Conservation (phyloP, 2,113 vertebrate genomes). For the Melanerpes aurifrons region DNA sequence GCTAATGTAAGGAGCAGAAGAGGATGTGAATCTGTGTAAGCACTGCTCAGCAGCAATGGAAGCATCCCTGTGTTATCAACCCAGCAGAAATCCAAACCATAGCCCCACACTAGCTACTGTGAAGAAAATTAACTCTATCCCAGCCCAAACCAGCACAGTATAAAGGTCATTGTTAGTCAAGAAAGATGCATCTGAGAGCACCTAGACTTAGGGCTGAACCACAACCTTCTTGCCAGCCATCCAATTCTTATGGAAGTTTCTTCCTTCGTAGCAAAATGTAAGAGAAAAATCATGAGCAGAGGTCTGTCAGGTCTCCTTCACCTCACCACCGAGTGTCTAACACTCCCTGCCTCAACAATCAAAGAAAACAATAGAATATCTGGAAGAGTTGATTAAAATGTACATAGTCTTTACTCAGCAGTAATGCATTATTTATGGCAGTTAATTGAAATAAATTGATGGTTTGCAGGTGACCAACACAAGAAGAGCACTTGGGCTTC, state of each 20-base stretch:
- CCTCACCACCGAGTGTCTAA: not conserved
- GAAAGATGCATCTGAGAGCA: not conserved
- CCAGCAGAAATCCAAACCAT: not conserved
- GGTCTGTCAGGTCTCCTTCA: not conserved
- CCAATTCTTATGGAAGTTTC: not conserved
- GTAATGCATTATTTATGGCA: constrained; percentile 47
- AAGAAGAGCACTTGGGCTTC: constrained; percentile 19
- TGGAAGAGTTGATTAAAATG: constrained; percentile 32
- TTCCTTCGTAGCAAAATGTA: not conserved
- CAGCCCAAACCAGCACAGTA: not conserved
- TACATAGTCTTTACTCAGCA: not conserved
- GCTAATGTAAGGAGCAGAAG: too few relatives aligned
- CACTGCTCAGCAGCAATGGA: too few relatives aligned
- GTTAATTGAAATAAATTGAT: constrained; percentile 36
- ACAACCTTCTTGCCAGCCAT: not conserved
- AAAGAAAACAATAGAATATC: not conserved
- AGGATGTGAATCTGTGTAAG: too few relatives aligned
- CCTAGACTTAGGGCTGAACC: not conserved
- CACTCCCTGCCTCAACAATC: not conserved
- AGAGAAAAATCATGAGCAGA: not conserved
- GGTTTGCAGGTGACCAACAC: constrained; percentile 26
- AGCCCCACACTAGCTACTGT: too few relatives aligned
- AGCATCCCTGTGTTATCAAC: not conserved
- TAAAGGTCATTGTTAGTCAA: not conserved
- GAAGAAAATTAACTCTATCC: too few relatives aligned